These are phyloP conservation scores for Urosaurus nigricauda DNA, from an alignment of 2,797 vertebrate species.

Conservation along the genomic window DNA sequence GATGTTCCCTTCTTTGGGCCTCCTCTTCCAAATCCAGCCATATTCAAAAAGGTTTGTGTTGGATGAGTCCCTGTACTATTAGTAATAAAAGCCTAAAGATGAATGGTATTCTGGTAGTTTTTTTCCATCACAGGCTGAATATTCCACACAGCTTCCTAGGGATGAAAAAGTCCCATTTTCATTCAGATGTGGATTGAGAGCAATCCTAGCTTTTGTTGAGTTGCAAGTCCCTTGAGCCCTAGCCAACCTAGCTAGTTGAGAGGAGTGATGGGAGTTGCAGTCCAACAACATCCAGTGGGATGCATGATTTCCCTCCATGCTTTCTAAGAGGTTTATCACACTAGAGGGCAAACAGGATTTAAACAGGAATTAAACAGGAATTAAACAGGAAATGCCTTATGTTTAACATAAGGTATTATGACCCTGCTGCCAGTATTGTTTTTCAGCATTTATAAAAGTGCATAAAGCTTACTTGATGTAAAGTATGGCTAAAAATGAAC, in stretches of 20 bases:
- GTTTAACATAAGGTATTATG: too few species aligned
- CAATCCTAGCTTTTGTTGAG: too few species aligned
- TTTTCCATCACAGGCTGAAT: neutral
- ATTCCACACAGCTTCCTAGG: neutral
- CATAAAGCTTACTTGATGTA: neutral
- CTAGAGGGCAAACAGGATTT: too few species aligned
- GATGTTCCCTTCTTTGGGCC: constrained; percentile 94
- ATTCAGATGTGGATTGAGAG: neutral
- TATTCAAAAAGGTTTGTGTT: constrained; percentile 91
- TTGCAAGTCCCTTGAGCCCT: too few species aligned
- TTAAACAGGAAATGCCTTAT: too few species aligned
- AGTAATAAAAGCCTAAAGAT: neutral
- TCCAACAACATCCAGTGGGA: too few species aligned
- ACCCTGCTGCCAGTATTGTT: neutral
- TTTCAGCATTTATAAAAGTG: neutral
- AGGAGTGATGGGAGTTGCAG: too few species aligned
- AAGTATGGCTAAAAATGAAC: neutral
- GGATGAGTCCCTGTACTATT: neutral
- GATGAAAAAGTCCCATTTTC: neutral
- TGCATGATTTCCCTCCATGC: too few species aligned
- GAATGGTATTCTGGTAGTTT: neutral
- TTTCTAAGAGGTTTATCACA: too few species aligned
- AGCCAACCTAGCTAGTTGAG: too few species aligned
- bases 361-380: too few species aligned
- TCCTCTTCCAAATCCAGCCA: constrained; percentile 88